Evolutionary conservation across 2,797 vertebrate species (phyloP).

Genomic region (Malacoctenus gilli): DNA sequence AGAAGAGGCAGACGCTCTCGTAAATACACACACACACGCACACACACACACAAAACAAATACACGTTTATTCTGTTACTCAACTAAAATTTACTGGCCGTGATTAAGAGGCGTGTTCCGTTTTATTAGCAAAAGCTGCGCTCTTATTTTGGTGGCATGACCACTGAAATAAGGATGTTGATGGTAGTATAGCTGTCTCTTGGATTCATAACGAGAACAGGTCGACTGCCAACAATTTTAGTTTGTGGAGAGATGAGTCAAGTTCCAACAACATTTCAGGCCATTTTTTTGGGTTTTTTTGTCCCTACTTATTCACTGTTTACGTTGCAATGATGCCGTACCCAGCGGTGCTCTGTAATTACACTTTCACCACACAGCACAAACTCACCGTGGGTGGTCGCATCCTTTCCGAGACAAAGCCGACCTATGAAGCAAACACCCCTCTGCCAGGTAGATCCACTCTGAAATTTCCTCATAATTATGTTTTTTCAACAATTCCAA

Average conservation of each 20-base stretch:
- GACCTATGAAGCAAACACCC: conserved; percentile 54
- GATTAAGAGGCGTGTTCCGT: too few relatives aligned
- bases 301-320: conserved; percentile 18
- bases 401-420: conserved; percentile 49
- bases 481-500: conserved; percentile 57
- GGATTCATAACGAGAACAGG: background rate
- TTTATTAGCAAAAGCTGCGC: background rate
- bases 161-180: too few relatives aligned
- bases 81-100: too few relatives aligned
- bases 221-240: background rate
- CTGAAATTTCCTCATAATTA: conserved; percentile 64
- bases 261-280: conserved; percentile 13
- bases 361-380: conserved; percentile 40
- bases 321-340: conserved; percentile 30
- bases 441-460: conserved; percentile 59
- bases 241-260: background rate
- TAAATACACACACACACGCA: background rate
- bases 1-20: background rate
- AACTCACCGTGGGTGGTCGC: conserved; percentile 51
- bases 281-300: too few relatives aligned
- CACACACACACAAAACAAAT: background rate
- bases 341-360: conserved; percentile 56
- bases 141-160: too few relatives aligned
- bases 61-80: background rate
- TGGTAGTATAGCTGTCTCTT: too few relatives aligned